Conservation (phyloP, 2,797 vertebrate species). For the Channa striata region DNA sequence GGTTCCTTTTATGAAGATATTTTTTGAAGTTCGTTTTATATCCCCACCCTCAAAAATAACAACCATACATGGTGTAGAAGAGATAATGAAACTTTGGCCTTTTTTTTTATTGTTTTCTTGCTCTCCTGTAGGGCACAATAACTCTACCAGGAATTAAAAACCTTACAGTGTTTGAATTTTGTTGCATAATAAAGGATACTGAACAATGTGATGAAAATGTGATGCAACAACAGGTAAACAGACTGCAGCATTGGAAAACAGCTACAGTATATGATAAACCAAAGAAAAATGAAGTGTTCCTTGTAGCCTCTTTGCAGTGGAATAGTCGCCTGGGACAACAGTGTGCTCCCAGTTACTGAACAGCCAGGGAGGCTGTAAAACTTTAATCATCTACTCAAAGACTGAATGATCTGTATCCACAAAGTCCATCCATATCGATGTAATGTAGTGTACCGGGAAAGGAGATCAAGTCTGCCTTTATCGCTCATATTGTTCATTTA, state of each 20-base stretch:
- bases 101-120: constrained; percentile 1
- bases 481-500: not conserved
- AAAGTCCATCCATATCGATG: not conserved
- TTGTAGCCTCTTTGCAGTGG: not conserved
- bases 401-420: not conserved
- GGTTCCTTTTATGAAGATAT: constrained; percentile 14
- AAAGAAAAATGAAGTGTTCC: not conserved
- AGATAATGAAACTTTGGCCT: not conserved
- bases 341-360: constrained; percentile 69
- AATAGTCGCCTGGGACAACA: not conserved
- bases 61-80: not conserved
- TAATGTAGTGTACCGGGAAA: not conserved
- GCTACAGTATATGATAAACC: not conserved
- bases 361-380: constrained; percentile 56
- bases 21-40: constrained; percentile 1
- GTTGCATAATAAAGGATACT: constrained; percentile 14
- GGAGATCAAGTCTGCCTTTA: not conserved
- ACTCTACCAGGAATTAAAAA: not conserved
- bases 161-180: constrained; percentile 3
- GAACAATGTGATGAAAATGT: constrained; percentile 17
- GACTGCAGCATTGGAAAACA: not conserved
- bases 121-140: not conserved
- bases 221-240: constrained; percentile 7
- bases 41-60: not conserved
- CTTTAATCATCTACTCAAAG: constrained; percentile 40